Percentiles rank a stretch among this genome's conserved stretches.
Conservation (phyloP, 2,888 invertebrate species). For the Apamea crenata region DNA sequence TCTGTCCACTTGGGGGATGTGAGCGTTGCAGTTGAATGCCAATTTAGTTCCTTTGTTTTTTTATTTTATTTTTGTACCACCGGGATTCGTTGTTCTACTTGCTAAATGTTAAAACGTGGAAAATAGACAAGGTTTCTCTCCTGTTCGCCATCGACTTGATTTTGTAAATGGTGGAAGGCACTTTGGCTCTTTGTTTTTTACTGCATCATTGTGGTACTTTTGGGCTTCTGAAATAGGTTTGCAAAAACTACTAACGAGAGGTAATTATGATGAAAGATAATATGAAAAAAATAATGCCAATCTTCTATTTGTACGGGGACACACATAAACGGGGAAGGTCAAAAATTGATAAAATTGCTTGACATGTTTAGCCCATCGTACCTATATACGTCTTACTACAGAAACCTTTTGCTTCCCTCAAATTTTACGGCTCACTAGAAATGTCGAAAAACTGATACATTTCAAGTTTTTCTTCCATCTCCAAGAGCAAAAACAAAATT, state of each 20-base stretch:
- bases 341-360: conserved; percentile 7
- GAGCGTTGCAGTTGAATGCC: conserved; percentile 68
- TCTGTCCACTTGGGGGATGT: conserved; percentile 66
- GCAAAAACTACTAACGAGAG: not conserved
- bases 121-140: conserved; percentile 28
- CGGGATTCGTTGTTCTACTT: conserved; percentile 53
- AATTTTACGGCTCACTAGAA: conserved; percentile 16
- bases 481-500: conserved; percentile 44
- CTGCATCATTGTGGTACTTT: not conserved
- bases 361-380: not conserved
- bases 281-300: not conserved
- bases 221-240: not conserved
- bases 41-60: conserved; percentile 58
- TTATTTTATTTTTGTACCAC: conserved; percentile 54
- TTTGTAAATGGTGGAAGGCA: not conserved
- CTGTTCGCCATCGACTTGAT: conserved; percentile 16
- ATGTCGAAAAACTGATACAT: conserved; percentile 13
- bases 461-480: conserved; percentile 9
- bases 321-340: not conserved
- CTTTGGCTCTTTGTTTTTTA: conserved; percentile 9
- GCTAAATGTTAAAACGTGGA: conserved; percentile 47
- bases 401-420: not conserved
- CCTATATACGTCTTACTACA: not conserved
- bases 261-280: not conserved
- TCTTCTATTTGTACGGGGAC: no score